Percentiles rank a stretch among this genome's conserved stretches.
phyloP scores from a whole-genome alignment of 2,797 vertebrate species.

The Iguana delicatissima region DNA sequence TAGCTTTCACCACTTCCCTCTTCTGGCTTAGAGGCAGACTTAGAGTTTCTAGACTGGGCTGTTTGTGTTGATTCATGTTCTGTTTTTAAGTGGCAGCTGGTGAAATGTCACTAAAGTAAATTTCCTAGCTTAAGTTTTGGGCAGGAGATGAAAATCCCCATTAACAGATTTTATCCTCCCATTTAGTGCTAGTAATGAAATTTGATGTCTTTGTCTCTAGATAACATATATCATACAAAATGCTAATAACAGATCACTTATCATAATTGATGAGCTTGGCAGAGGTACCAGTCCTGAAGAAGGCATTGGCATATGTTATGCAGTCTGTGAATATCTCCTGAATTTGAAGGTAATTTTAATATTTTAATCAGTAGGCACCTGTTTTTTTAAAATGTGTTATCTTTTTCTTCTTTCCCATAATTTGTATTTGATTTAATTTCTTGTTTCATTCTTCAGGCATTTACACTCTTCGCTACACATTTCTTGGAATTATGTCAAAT shows the following conservation, averaged over 20 bases:
- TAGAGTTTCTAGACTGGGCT: neutral
- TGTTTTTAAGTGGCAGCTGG: slow-evolving; percentile 33
- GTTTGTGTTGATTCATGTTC: slow-evolving; percentile 19
- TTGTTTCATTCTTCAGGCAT: slow-evolving; percentile 83
- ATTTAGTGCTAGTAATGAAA: slow-evolving; percentile 53
- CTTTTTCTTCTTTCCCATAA: slow-evolving; percentile 34
- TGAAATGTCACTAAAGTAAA: slow-evolving; percentile 47
- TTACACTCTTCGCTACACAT: slow-evolving; percentile 96
- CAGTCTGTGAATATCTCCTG: slow-evolving; percentile 94
- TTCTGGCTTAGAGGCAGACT: no score
- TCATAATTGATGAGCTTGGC: slow-evolving; percentile 97
- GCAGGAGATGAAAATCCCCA: slow-evolving; percentile 35
- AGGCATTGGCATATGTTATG: slow-evolving; percentile 95
- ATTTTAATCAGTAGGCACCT: slow-evolving; percentile 21
- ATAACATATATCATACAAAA: slow-evolving; percentile 96
- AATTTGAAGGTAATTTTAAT: slow-evolving; percentile 88
- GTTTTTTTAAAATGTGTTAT: slow-evolving; percentile 25
- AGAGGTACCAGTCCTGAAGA: slow-evolving; percentile 96
- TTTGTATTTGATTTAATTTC: slow-evolving; percentile 19
- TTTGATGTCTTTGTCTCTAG: slow-evolving; percentile 78
- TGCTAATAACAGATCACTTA: slow-evolving; percentile 91
- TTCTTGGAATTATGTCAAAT: slow-evolving; percentile 95
- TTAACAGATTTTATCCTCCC: slow-evolving; percentile 44
- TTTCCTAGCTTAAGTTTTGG: slow-evolving; percentile 35
- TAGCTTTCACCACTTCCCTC: no score